These are phyloP conservation scores for Scolopax rusticola DNA, from an alignment of 2,797 vertebrate species.

Conservation along the genomic window DNA sequence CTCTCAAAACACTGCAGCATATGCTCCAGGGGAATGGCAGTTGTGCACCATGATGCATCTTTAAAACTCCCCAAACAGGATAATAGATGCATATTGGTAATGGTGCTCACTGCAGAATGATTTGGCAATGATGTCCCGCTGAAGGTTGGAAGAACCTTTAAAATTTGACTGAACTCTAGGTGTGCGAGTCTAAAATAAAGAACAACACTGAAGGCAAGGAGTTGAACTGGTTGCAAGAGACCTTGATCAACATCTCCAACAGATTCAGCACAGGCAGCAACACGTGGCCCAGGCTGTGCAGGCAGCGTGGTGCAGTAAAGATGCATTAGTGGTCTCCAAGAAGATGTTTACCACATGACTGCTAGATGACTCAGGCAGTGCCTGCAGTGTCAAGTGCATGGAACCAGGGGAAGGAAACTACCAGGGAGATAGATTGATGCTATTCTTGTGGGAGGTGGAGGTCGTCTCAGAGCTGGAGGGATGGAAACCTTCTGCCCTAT, in stretches of 20 bases:
- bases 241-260: background rate
- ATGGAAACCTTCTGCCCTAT: background rate
- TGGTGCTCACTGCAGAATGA: background rate
- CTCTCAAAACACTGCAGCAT: background rate
- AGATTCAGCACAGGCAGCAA: background rate
- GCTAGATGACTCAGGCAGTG: background rate
- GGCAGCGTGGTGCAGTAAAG: background rate
- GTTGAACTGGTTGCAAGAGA: background rate
- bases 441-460: background rate
- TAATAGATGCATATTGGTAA: background rate
- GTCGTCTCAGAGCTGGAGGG: background rate
- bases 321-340: background rate
- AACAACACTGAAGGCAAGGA: background rate
- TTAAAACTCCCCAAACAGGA: background rate
- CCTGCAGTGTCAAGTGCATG: background rate
- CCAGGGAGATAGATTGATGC: background rate
- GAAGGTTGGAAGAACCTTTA: background rate
- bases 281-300: background rate
- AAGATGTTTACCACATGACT: background rate
- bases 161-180: background rate
- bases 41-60: background rate
- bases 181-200: background rate
- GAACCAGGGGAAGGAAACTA: background rate
- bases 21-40: background rate
- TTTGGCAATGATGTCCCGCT: rapidly evolving